Conservation (phyloP, 2,888 invertebrate species). For the Luperina nickerlii region DNA sequence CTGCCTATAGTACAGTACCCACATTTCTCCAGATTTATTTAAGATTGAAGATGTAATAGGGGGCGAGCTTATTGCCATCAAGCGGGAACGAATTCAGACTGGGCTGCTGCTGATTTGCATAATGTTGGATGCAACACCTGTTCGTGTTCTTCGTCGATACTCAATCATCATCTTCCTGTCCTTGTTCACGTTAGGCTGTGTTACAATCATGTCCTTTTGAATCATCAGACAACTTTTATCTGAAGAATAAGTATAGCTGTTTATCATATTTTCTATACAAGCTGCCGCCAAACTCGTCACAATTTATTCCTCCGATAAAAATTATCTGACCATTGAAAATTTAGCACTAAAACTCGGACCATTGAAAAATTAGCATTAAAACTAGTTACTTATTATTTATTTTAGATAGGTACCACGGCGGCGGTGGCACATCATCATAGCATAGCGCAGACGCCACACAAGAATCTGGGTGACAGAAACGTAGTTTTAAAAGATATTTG, state of each 20-base stretch:
- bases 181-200: not conserved
- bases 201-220: not conserved
- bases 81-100: not conserved
- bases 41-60: not conserved
- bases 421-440: not conserved
- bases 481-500: not conserved
- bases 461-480: not conserved
- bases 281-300: not conserved
- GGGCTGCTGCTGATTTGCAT: not conserved
- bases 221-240: not conserved
- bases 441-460: not conserved
- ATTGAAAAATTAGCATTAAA: not conserved
- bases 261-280: not conserved
- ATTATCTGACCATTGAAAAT: not conserved
- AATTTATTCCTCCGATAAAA: not conserved
- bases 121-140: not conserved
- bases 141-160: not conserved
- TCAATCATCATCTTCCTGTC: not conserved
- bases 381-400: not conserved
- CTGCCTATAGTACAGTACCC: not conserved
- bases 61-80: not conserved
- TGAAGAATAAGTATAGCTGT: not conserved
- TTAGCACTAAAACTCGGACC: not conserved
- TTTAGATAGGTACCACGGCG: not conserved
- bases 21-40: not conserved